Conservation (phyloP, 2,888 invertebrate species). For the Galerucella nymphaeae region DNA sequence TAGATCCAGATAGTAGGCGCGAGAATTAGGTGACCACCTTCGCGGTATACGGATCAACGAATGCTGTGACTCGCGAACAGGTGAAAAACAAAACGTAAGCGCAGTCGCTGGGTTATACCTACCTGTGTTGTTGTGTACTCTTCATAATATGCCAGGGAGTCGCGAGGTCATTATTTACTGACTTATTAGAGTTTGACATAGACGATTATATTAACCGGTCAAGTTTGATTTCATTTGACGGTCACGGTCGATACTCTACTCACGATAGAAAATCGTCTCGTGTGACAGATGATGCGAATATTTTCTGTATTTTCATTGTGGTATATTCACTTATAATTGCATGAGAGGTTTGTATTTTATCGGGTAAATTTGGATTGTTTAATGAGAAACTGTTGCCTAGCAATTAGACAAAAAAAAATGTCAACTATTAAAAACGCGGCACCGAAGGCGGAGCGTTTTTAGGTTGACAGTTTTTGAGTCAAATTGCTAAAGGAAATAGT, state of each 20-base stretch:
- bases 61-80: constrained; percentile 55
- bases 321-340: too few species aligned
- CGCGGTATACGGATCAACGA: constrained; percentile 50
- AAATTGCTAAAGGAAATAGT: too few species aligned
- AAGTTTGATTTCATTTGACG: constrained; percentile 13
- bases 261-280: background rate
- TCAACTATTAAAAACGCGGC: too few species aligned
- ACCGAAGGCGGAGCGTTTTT: too few species aligned
- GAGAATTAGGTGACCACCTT: constrained; percentile 47
- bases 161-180: constrained; percentile 59
- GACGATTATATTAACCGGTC: constrained; percentile 16
- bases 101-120: constrained; percentile 52
- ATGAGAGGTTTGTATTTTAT: too few species aligned
- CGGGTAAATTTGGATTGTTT: too few species aligned
- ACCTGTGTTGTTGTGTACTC: constrained; percentile 50
- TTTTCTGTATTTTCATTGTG: too few species aligned
- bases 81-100: constrained; percentile 54
- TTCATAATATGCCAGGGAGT: constrained; percentile 43
- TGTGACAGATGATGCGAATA: too few species aligned
- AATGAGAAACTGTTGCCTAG: too few species aligned
- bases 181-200: constrained; percentile 40
- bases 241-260: constrained; percentile 17
- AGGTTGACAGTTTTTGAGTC: too few species aligned
- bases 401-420: too few species aligned
- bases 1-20: constrained; percentile 25